These are phyloP conservation scores for Periphyllus acericola DNA, from an alignment of 2,888 invertebrate species.

Conservation along the genomic window DNA sequence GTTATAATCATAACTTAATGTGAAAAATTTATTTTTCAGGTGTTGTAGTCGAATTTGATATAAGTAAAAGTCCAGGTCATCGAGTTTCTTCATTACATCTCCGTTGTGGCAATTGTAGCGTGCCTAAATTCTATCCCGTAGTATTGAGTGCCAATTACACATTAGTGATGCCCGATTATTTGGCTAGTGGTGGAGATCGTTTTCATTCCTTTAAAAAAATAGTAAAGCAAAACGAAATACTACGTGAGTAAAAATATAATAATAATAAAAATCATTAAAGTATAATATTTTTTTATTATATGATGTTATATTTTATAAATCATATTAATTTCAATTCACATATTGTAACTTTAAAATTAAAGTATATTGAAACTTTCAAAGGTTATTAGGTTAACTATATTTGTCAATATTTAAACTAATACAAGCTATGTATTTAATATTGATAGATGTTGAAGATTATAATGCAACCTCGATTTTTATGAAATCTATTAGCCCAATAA, in stretches of 20 bases:
- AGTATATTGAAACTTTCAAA: background rate
- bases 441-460: slow-evolving; percentile 23
- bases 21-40: slow-evolving; percentile 65
- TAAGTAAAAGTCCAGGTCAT: slow-evolving; percentile 72
- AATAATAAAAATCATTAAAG: background rate
- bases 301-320: background rate
- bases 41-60: slow-evolving; percentile 75
- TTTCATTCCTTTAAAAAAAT: slow-evolving; percentile 65
- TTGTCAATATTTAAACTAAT: background rate
- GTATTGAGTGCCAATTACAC: slow-evolving; percentile 72
- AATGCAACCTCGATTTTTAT: slow-evolving; percentile 29
- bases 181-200: slow-evolving; percentile 81
- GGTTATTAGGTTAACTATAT: background rate
- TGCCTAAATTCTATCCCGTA: slow-evolving; percentile 73
- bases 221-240: background rate
- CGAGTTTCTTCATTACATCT: slow-evolving; percentile 75
- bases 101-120: slow-evolving; percentile 76
- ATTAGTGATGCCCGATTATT: slow-evolving; percentile 75
- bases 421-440: background rate
- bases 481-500: slow-evolving; percentile 9
- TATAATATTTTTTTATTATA: no score
- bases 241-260: background rate
- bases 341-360: background rate
- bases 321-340: background rate
- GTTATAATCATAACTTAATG: background rate